These are phyloP conservation scores for Colletes gigas DNA, from an alignment of 1,140 invertebrate species.

Conservation along the genomic window DNA sequence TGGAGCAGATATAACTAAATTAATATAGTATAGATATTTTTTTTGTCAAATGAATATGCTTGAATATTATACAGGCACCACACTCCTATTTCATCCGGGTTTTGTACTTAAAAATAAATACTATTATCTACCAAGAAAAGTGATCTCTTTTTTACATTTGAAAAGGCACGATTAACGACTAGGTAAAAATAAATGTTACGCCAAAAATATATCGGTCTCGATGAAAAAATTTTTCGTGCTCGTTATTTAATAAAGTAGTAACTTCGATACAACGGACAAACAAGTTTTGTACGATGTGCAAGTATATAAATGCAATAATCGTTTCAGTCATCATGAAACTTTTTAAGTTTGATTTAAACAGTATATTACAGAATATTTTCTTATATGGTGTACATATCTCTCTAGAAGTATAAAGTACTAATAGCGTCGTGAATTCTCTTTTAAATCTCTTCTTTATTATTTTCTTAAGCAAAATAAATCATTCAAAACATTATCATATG, in stretches of 20 bases:
- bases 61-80: conserved; percentile 24
- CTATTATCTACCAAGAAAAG: conserved; percentile 39
- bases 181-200: conserved; percentile 41
- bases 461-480: conserved; percentile 53
- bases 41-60: conserved; percentile 6
- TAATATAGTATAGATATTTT: conserved; percentile 27
- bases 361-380: conserved; percentile 60
- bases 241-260: conserved; percentile 29
- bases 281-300: conserved; percentile 46
- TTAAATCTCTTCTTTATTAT: conserved; percentile 46
- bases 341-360: conserved; percentile 58
- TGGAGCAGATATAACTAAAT: conserved; percentile 35
- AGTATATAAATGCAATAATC: conserved; percentile 53
- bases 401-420: conserved; percentile 49
- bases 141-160: conserved; percentile 38
- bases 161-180: conserved; percentile 46
- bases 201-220: conserved; percentile 29
- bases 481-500: conserved; percentile 48
- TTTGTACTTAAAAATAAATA: conserved; percentile 54
- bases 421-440: conserved; percentile 45
- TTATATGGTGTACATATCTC: conserved; percentile 41
- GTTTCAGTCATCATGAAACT: conserved; percentile 41
- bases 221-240: conserved; percentile 22
- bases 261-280: conserved; percentile 20
- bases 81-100: conserved; percentile 38